Percentiles rank a stretch among this genome's conserved stretches.
Evolutionary conservation across 2,888 invertebrate genomes (phyloP).

Genomic region (Diarsia dahlii): DNA sequence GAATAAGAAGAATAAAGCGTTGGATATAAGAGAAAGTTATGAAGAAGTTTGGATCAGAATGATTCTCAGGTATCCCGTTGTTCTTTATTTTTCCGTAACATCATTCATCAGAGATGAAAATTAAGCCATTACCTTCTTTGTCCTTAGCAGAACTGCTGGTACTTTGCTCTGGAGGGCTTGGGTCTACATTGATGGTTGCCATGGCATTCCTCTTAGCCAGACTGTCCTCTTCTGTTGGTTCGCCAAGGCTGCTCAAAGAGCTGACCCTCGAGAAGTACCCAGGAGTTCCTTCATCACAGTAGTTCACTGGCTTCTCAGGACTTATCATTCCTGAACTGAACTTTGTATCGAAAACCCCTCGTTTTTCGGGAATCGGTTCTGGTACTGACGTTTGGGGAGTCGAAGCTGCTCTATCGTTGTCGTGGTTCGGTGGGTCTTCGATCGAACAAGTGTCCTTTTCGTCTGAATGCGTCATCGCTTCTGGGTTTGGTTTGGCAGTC

Average conservation of each 20-base stretch:
- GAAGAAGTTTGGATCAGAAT: constrained; percentile 20
- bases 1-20: constrained; percentile 58
- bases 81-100: constrained; percentile 37
- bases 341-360: constrained; percentile 85
- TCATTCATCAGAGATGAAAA: constrained; percentile 16
- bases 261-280: constrained; percentile 94
- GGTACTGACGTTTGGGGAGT: constrained; percentile 76
- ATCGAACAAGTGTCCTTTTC: constrained; percentile 88
- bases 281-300: constrained; percentile 97
- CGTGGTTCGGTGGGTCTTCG: constrained; percentile 86
- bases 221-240: constrained; percentile 87
- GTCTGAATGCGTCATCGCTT: constrained; percentile 88
- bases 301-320: constrained; percentile 95
- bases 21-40: constrained; percentile 44
- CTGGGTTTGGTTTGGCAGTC: constrained; percentile 83
- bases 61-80: neutral
- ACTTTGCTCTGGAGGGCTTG: constrained; percentile 78
- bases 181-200: constrained; percentile 85
- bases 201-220: constrained; percentile 87
- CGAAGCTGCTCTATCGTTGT: constrained; percentile 84
- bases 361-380: constrained; percentile 78
- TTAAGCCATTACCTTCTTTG: constrained; percentile 82
- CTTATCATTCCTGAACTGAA: constrained; percentile 93
- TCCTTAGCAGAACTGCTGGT: constrained; percentile 82
- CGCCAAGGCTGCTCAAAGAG: constrained; percentile 91